A percentile compares a stretch with the other conserved stretches of the same genome.
Evolutionary conservation across 2,888 invertebrate genomes (phyloP).

Genomic region (Calameuta pallipes): DNA sequence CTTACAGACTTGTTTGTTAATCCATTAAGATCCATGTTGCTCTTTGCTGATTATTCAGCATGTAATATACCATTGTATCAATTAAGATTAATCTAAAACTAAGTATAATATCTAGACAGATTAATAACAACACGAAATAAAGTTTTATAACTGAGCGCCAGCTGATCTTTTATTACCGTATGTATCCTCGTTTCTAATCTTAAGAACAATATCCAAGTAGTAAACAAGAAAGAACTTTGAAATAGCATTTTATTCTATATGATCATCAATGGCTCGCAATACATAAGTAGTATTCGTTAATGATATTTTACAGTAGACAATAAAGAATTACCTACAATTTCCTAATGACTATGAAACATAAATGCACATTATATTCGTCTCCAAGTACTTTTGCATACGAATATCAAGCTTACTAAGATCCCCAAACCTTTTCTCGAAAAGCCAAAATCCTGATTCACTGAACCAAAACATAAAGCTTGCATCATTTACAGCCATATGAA

Average conservation of each 20-base stretch:
- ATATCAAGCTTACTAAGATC: neutral
- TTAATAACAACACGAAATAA: neutral
- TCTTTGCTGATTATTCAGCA: neutral
- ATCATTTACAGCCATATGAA: no score
- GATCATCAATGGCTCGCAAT: constrained; percentile 26
- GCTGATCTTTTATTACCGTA: neutral
- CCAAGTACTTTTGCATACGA: neutral
- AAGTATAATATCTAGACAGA: neutral
- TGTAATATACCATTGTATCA: neutral
- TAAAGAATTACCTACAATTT: constrained; percentile 29
- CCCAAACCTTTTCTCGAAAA: neutral
- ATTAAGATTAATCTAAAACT: neutral
- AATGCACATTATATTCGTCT: constrained; percentile 13
- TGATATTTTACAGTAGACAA: constrained; percentile 36
- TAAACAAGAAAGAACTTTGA: constrained; percentile 10
- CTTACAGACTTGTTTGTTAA: constrained; percentile 92
- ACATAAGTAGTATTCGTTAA: constrained; percentile 34
- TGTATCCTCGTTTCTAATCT: neutral
- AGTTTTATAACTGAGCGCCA: neutral
- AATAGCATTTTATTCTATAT: constrained; percentile 42
- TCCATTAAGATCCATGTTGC: neutral
- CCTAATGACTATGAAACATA: constrained; percentile 23
- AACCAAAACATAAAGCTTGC: neutral
- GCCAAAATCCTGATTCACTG: neutral
- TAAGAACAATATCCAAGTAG: neutral